Percentiles rank a stretch among this genome's conserved stretches.
Conservation (phyloP, 2,113 vertebrate genomes). For the Pygoscelis adeliae region DNA sequence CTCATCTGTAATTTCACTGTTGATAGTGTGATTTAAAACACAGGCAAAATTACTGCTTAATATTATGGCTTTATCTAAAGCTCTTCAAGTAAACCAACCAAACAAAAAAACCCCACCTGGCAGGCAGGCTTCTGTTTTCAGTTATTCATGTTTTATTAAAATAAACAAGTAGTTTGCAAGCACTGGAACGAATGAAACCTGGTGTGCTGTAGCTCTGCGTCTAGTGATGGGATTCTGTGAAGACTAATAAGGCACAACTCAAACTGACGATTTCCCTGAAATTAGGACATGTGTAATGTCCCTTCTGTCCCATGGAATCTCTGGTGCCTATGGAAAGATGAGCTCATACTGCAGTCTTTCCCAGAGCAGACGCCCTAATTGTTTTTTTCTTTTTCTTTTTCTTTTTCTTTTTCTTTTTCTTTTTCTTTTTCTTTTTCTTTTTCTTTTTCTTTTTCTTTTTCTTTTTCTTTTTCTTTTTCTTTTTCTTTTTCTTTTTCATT, state of each 20-base stretch:
- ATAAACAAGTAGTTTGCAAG: background rate
- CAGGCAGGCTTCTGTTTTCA: background rate
- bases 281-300: slow-evolving; percentile 19
- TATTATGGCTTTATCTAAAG: slow-evolving; percentile 34
- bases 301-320: background rate
- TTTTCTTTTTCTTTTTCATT: background rate
- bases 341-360: slow-evolving; percentile 19
- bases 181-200: slow-evolving; percentile 11
- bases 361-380: slow-evolving; percentile 11
- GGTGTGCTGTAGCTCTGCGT: background rate
- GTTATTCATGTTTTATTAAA: slow-evolving; percentile 7
- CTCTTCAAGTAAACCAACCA: background rate
- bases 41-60: slow-evolving; percentile 63
- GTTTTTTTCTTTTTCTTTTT: background rate
- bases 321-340: slow-evolving; percentile 17
- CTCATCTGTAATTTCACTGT: slow-evolving; percentile 38
- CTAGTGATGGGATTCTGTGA: background rate
- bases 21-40: slow-evolving; percentile 60
- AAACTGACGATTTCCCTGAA: slow-evolving; percentile 27
- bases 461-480: too few relatives aligned
- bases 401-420: too few relatives aligned
- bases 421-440: too few relatives aligned
- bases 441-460: too few relatives aligned
- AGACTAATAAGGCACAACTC: background rate
- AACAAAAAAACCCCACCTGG: slow-evolving; percentile 1